Conservation (phyloP, 2,113 vertebrate genomes). For the Tychaedon coryphoeus region DNA sequence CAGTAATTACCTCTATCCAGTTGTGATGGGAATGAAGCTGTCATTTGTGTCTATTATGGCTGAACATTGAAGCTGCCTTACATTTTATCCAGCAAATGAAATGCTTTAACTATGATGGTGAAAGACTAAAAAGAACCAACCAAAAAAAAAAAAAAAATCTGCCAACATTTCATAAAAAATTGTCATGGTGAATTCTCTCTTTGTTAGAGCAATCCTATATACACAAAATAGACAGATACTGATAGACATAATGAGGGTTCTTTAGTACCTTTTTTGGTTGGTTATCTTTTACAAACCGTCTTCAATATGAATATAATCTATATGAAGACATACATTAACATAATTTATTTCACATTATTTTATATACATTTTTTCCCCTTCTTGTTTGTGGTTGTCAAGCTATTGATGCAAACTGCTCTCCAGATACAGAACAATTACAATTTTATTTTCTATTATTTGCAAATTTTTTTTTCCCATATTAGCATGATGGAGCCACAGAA, state of each 20-base stretch:
- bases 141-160: not conserved
- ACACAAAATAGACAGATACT: not conserved
- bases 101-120: slow-evolving; percentile 70
- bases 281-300: not conserved
- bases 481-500: not conserved
- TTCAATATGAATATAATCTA: fast-evolving
- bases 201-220: not conserved
- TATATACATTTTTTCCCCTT: too few species aligned
- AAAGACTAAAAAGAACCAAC: not conserved
- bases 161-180: not conserved
- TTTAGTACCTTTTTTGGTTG: not conserved
- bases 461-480: too few species aligned
- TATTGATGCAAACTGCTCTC: not conserved
- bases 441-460: not conserved
- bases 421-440: not conserved
- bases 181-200: not conserved
- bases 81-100: slow-evolving; percentile 78
- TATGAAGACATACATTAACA: not conserved
- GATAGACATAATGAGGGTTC: not conserved
- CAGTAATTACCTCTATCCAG: slow-evolving; percentile 76
- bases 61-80: slow-evolving; percentile 69
- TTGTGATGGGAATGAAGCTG: slow-evolving; percentile 60
- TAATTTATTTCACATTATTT: not conserved
- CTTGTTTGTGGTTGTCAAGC: not conserved
- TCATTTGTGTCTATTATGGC: slow-evolving; percentile 77